phyloP scores from a whole-genome alignment of 2,888 invertebrate species.

The Apeira syringaria region DNA sequence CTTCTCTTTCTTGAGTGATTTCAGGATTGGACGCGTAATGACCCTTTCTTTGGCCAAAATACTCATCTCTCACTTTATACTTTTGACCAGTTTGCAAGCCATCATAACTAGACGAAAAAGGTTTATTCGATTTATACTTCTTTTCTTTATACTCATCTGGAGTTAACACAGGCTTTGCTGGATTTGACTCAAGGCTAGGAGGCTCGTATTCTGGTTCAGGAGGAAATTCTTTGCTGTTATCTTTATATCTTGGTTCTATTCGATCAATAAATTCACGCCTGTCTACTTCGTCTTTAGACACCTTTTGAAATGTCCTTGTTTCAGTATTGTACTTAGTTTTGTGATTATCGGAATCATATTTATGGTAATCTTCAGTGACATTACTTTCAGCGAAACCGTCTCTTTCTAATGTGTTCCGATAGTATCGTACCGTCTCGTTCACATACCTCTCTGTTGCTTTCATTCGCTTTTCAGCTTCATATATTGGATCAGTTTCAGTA shows the following conservation, averaged over 20 bases:
- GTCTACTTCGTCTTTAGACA: slow-evolving; percentile 63
- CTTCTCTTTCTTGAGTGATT: slow-evolving; percentile 79
- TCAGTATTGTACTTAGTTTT: slow-evolving; percentile 74
- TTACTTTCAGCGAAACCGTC: slow-evolving; percentile 81
- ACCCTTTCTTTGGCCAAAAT: slow-evolving; percentile 74
- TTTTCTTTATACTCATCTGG: slow-evolving; percentile 84
- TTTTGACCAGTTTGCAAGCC: slow-evolving; percentile 68
- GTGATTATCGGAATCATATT: slow-evolving; percentile 73
- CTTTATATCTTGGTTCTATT: slow-evolving; percentile 56
- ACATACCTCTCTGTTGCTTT: slow-evolving; percentile 82
- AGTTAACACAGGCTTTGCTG: slow-evolving; percentile 82
- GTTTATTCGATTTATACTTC: slow-evolving; percentile 73
- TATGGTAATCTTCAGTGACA: slow-evolving; percentile 75
- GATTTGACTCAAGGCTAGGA: slow-evolving; percentile 85
- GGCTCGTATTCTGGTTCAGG: slow-evolving; percentile 85
- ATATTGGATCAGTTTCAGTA: slow-evolving; percentile 72
- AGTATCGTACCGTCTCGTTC: slow-evolving; percentile 82
- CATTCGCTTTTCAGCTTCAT: slow-evolving; percentile 74
- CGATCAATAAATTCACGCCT: slow-evolving; percentile 66
- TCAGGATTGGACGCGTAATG: slow-evolving; percentile 86
- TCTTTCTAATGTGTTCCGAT: slow-evolving; percentile 81
- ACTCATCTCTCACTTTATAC: slow-evolving; percentile 71
- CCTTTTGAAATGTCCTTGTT: slow-evolving; percentile 61
- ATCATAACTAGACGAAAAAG: slow-evolving; percentile 78
- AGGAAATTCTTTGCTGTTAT: slow-evolving; percentile 66